Conservation (phyloP, 2,113 vertebrate genomes). For the Paratilapia polleni region DNA sequence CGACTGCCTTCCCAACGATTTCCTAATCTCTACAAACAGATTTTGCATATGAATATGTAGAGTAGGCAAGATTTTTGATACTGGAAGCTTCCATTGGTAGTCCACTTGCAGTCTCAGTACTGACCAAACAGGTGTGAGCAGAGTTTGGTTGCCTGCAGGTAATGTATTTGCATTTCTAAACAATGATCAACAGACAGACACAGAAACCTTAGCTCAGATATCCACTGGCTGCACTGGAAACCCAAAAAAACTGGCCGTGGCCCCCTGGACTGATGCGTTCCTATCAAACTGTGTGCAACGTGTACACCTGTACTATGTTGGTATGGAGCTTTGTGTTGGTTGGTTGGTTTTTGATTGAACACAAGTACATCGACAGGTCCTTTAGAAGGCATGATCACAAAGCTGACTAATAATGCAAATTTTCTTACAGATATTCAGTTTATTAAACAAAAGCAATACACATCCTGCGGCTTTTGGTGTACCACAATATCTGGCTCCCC, state of each 20-base stretch:
- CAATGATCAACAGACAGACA: not conserved
- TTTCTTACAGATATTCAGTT: not conserved
- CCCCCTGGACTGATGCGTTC: not conserved
- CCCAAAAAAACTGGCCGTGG: not conserved
- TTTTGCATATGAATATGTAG: not conserved
- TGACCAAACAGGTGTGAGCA: not conserved
- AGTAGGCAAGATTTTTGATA: not conserved
- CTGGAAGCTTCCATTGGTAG: not conserved
- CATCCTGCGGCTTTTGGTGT: not conserved
- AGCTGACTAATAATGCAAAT: not conserved
- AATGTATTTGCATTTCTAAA: not conserved
- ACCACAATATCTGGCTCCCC: not conserved
- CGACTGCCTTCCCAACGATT: not conserved
- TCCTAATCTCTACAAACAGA: not conserved
- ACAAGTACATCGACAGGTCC: not conserved
- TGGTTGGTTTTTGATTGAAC: not conserved
- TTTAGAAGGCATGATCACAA: not conserved
- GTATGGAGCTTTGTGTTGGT: not conserved
- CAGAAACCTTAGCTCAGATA: not conserved
- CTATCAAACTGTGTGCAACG: not conserved
- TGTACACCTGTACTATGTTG: not conserved
- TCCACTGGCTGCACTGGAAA: not conserved
- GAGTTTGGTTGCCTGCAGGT: not conserved
- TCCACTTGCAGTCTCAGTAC: not conserved
- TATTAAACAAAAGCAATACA: not conserved